Evolutionary conservation across 2,888 invertebrate species (phyloP), one percentile per base, ranked within the genome.

Genomic region (Geotrupes spiniger): DNA sequence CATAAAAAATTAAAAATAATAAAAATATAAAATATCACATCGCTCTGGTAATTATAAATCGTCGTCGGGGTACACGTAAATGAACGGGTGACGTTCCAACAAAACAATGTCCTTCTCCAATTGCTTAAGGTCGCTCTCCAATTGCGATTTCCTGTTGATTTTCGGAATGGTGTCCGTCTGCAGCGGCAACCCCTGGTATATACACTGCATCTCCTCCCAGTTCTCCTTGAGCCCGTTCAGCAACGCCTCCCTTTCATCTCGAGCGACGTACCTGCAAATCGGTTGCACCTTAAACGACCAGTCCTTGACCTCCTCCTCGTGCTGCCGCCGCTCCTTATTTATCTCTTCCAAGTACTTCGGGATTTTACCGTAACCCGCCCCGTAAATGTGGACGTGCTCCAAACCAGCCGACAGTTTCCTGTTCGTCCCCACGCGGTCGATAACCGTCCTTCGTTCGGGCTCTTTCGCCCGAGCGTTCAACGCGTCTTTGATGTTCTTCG

Each of bases 151-250:
- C 52, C 84, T 79, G 44, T 84, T 76, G 42, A 86, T 85, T 74
- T 93, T 92, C 0, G 91, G 87, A 9, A 84, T 80, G 0, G 92
- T 93, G 65, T 94, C 93, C 0, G 88, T 90, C n/a, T 90, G 76
- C 67, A 94, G 84, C 0, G 94, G 90, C 43, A 93, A 74, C 41
- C 85, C 80, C 59, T 91, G 86, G 68, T 89, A 94, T 14, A 81
- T 80, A 59, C 84, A 85, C 71, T 90, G 90, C 68, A 89, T 74
- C 58, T 89, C 80, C 52, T 84, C 82, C 86, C 92, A 91, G 66
- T 91, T 90, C 42, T 80, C 74, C 67, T 92, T 89, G 59, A 92
- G 72, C n/a, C 88, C 87, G 84, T 88, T 64, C 45, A 73, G 68
- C 17, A 88, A 66, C 42, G 79, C 73, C 39, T 77, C 73, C 47